Evolutionary conservation across 2,888 invertebrate species (phyloP).

Genomic region (Galerucella pusilla): DNA sequence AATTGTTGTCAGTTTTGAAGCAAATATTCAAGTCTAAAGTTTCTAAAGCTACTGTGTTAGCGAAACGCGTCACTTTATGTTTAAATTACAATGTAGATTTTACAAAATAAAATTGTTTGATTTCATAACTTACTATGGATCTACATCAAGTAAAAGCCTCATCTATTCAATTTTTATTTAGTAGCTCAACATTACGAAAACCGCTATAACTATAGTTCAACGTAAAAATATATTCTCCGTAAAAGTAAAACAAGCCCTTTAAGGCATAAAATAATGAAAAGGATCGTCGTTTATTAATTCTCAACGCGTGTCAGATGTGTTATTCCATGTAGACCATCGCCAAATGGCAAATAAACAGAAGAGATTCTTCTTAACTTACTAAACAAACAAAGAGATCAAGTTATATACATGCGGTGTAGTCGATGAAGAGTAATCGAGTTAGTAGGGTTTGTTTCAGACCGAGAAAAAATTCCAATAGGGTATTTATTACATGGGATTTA

Average conservation of each 20-base stretch:
- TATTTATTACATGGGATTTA: conserved; percentile 45
- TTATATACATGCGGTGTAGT: conserved; percentile 57
- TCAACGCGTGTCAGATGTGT: conserved; percentile 43
- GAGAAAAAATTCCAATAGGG: conserved; percentile 39
- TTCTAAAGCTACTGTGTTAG: no score
- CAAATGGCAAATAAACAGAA: conserved; percentile 61
- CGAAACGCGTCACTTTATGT: no score
- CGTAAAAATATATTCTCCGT: no score
- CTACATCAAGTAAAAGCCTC: no score
- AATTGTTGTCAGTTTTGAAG: no score
- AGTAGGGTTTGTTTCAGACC: conserved; percentile 48
- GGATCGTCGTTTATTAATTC: conserved; percentile 41
- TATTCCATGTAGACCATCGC: conserved; percentile 49
- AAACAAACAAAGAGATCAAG: conserved; percentile 61
- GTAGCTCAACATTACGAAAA: no score
- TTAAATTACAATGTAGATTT: no score
- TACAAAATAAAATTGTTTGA: no score
- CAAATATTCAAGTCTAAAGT: no score
- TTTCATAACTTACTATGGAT: no score
- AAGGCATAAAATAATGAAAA: conserved; percentile 10
- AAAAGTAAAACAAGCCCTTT: background rate
- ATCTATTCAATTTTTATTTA: no score
- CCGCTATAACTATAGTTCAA: no score
- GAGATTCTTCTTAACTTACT: conserved; percentile 64
- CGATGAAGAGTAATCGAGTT: conserved; percentile 58